These are phyloP conservation scores for Ceratosolen fusciceps DNA, from an alignment of 1,140 invertebrate species.

Conservation along the genomic window DNA sequence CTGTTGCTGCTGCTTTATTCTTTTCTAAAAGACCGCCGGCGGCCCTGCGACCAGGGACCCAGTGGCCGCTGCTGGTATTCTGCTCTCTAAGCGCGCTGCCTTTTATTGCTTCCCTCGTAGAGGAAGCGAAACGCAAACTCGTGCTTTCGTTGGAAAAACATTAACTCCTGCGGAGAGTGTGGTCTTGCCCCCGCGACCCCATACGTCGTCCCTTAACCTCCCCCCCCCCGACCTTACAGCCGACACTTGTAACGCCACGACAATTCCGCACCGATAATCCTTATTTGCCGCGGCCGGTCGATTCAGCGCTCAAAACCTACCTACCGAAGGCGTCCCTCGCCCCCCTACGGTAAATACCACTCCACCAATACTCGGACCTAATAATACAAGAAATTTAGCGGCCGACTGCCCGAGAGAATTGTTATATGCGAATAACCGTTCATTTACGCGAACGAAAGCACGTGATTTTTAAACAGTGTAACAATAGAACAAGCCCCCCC, in stretches of 20 bases:
- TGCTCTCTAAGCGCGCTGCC: constrained; percentile 18
- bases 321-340: too few species aligned
- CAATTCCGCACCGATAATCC: background rate
- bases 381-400: too few species aligned
- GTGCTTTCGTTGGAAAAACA: constrained; percentile 36
- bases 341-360: too few species aligned
- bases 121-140: constrained; percentile 42
- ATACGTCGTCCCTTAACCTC: background rate
- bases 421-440: background rate
- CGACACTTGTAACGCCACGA: background rate
- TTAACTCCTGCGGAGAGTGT: constrained; percentile 29
- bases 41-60: too few species aligned
- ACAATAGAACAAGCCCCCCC: constrained; percentile 14
- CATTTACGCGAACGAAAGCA: too few species aligned
- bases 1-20: constrained; percentile 18
- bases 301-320: too few species aligned
- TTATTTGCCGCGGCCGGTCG: background rate
- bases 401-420: too few species aligned
- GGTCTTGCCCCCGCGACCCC: too few species aligned
- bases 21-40: background rate
- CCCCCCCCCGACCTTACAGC: background rate
- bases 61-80: background rate
- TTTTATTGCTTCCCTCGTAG: constrained; percentile 42
- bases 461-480: background rate
- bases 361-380: too few species aligned